These are phyloP conservation scores for Leucozona laternaria DNA, from an alignment of 2,888 invertebrate genomes.

Conservation along the genomic window DNA sequence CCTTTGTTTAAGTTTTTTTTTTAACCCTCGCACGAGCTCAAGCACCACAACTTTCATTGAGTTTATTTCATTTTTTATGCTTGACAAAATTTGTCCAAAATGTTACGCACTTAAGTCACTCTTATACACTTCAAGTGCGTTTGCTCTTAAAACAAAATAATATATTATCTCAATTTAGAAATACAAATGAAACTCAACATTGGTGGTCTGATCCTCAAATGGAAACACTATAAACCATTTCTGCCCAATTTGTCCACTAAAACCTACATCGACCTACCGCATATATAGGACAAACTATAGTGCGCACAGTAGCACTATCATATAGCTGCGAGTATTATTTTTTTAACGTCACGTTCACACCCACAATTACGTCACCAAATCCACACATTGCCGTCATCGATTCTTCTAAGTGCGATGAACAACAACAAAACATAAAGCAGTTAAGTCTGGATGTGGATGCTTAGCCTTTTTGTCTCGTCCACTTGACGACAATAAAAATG, in stretches of 20 bases:
- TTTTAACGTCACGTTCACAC: slow-evolving; percentile 57
- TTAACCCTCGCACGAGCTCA: too few relatives aligned
- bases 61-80: neutral
- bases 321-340: slow-evolving; percentile 9
- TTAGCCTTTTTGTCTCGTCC: slow-evolving; percentile 56
- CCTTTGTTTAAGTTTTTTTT: too few relatives aligned
- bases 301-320: slow-evolving; percentile 38
- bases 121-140: neutral
- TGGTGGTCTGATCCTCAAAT: neutral
- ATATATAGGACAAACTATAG: neutral
- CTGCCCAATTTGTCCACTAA: slow-evolving; percentile 64
- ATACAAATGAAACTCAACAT: neutral
- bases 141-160: neutral
- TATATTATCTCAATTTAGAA: neutral
- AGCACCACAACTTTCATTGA: too few relatives aligned
- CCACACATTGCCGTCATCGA: slow-evolving; percentile 33
- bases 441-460: slow-evolving; percentile 43
- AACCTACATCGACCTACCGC: slow-evolving; percentile 47
- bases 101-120: neutral
- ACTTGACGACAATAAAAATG: slow-evolving; percentile 65
- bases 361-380: slow-evolving; percentile 45
- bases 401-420: neutral
- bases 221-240: slow-evolving; percentile 23
- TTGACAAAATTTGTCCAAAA: neutral
- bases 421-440: slow-evolving; percentile 4